phyloP scores from a whole-genome alignment of 92 coral and sea anemone genomes.

The Paramuricea clavata region DNA sequence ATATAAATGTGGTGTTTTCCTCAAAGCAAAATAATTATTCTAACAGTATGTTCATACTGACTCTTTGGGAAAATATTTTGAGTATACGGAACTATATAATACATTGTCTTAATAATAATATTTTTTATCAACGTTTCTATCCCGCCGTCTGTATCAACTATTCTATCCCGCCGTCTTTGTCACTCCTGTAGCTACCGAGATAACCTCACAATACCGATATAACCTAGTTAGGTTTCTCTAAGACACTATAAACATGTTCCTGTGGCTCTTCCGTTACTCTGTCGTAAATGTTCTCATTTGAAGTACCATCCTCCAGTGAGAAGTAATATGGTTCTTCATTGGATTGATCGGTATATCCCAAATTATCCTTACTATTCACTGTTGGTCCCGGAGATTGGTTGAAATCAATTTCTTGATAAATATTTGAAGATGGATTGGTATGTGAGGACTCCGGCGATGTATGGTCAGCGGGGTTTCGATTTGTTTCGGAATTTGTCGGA shows the following conservation, averaged over 20 bases:
- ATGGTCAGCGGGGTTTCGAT: background rate
- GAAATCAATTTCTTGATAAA: background rate
- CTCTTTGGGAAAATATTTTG: no score
- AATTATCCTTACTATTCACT: background rate
- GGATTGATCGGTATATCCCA: constrained; percentile 1
- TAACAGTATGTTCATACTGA: no score
- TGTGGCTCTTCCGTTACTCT: background rate
- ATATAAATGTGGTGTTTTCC: no score
- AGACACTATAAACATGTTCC: constrained; percentile 11
- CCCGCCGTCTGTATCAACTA: no score
- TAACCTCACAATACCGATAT: no score
- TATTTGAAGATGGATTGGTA: background rate
- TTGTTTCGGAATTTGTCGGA: background rate
- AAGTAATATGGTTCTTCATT: background rate
- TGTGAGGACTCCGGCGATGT: background rate
- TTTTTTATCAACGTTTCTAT: no score
- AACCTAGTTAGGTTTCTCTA: constrained; percentile 23
- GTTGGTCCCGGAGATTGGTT: background rate
- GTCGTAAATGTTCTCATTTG: background rate
- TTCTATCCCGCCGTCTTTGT: no score
- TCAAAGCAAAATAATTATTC: no score
- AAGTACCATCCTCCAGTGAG: background rate
- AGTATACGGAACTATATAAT: no score
- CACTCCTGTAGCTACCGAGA: no score
- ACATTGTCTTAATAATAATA: no score